These are phyloP conservation scores for Sphinx pinastri DNA, from an alignment of 2,888 invertebrate genomes.

Conservation along the genomic window DNA sequence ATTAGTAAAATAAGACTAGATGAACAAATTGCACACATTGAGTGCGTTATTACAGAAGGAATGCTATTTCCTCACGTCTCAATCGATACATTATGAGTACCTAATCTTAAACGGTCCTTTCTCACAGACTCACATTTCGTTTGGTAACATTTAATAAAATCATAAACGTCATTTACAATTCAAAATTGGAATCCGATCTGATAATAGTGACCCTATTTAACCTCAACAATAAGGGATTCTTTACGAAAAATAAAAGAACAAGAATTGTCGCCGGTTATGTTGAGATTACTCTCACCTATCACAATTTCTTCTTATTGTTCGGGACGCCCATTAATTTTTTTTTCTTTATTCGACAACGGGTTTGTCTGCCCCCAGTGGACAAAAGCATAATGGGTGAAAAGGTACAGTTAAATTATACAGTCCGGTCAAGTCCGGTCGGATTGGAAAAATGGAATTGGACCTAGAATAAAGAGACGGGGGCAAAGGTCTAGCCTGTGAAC, in stretches of 20 bases:
- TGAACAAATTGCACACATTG: no score
- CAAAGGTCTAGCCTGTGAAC: constrained; percentile 33
- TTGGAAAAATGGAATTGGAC: constrained; percentile 38
- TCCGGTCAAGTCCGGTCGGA: constrained; percentile 65
- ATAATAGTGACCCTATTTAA: constrained; percentile 69
- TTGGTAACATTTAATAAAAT: constrained; percentile 12
- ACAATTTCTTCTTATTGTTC: constrained; percentile 80
- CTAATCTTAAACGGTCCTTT: neutral
- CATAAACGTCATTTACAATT: constrained; percentile 55
- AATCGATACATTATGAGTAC: no score
- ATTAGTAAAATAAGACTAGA: no score
- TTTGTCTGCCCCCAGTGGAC: constrained; percentile 70
- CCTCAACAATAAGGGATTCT: constrained; percentile 67
- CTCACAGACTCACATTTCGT: neutral
- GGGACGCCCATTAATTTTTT: constrained; percentile 73
- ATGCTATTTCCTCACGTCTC: no score
- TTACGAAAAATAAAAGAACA: constrained; percentile 65
- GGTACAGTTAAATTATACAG: constrained; percentile 69
- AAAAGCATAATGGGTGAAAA: constrained; percentile 75
- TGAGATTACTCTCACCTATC: constrained; percentile 82
- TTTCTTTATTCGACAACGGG: constrained; percentile 72
- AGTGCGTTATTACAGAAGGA: no score
- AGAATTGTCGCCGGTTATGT: constrained; percentile 66
- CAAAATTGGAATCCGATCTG: constrained; percentile 61
- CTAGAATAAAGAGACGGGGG: constrained; percentile 38